Evolutionary conservation across 2,113 vertebrate genomes (phyloP).

Genomic region (Marcusenius ussheri): DNA sequence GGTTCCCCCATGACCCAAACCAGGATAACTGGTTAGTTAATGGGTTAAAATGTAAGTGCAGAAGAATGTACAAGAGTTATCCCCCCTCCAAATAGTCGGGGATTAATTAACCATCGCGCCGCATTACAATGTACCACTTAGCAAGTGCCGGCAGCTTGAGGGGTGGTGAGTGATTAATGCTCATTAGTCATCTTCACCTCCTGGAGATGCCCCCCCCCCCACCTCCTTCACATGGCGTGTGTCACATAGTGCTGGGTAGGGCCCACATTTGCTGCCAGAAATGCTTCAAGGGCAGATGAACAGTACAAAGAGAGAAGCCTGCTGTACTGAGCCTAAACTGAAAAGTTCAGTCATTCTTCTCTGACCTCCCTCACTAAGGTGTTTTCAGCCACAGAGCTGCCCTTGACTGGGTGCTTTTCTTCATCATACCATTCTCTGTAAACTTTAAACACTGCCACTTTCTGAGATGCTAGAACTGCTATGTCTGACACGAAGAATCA

Average conservation of each 20-base stretch:
- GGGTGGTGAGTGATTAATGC: not conserved
- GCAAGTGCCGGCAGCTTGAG: constrained; percentile 23
- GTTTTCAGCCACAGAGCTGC: not conserved
- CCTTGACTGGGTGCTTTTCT: not conserved
- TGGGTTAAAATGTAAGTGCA: not conserved
- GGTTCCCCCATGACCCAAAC: not conserved
- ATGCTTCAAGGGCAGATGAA: not conserved
- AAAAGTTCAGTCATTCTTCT: not conserved
- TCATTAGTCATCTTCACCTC: constrained; percentile 38
- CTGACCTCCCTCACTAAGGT: not conserved
- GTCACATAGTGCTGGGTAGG: not conserved
- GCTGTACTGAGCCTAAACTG: not conserved
- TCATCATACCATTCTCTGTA: not conserved
- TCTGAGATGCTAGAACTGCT: not conserved
- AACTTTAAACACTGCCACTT: not conserved
- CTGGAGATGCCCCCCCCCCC: constrained; percentile 21
- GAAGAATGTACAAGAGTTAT: not conserved
- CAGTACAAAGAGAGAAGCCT: not conserved
- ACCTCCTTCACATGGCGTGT: not conserved
- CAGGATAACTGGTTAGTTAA: not conserved
- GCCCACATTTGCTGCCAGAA: not conserved
- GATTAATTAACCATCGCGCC: constrained; percentile 39
- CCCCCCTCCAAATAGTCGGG: constrained; percentile 28
- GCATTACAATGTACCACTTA: not conserved
- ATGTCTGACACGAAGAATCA: not conserved